phyloP scores from a whole-genome alignment of 2,888 invertebrate genomes.

The Phortica magna region DNA sequence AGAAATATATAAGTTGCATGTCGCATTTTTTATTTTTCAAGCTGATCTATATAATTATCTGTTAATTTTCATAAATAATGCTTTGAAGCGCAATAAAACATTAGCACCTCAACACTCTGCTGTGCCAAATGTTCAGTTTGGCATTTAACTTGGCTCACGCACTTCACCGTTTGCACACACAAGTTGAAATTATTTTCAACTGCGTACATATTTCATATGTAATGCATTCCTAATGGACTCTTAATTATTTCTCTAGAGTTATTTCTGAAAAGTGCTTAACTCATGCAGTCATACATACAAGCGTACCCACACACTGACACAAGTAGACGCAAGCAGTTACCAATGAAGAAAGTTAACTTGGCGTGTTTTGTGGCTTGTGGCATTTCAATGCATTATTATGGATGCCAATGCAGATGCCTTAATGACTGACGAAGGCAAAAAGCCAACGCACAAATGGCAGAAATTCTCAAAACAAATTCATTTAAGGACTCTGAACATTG shows the following conservation, averaged over 20 bases:
- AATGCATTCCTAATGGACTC: not conserved
- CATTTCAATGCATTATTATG: not conserved
- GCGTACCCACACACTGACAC: not conserved
- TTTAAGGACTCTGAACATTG: not conserved
- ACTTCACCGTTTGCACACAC: not conserved
- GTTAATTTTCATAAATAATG: too few relatives aligned
- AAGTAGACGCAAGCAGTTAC: too few relatives aligned
- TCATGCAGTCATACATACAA: not conserved
- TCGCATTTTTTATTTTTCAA: too few relatives aligned
- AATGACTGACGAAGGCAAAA: not conserved
- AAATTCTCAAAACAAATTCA: not conserved
- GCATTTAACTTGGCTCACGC: too few relatives aligned
- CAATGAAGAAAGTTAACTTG: not conserved
- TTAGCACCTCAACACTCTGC: too few relatives aligned
- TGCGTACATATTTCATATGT: not conserved
- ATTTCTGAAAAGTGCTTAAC: not conserved
- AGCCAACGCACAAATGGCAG: not conserved
- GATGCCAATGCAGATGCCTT: not conserved
- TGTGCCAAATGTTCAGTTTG: too few relatives aligned
- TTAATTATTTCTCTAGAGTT: not conserved
- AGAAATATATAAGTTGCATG: too few relatives aligned
- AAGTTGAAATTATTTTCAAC: not conserved
- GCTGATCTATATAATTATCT: too few relatives aligned
- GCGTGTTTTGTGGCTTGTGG: not conserved
- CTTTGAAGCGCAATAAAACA: too few relatives aligned